Conservation (phyloP, 2,797 vertebrate genomes). For the Erethizon dorsatum region DNA sequence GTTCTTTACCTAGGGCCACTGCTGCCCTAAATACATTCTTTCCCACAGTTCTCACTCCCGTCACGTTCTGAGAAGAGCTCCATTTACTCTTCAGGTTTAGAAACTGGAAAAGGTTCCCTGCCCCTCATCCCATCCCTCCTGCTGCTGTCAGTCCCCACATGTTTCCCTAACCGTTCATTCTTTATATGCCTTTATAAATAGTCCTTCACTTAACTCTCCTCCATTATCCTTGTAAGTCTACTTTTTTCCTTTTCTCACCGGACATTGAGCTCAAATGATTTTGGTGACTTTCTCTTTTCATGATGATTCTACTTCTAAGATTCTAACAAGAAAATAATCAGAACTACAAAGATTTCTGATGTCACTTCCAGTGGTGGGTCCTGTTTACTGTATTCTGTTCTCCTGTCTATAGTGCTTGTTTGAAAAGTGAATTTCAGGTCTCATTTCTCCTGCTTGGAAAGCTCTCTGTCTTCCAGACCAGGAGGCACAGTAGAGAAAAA, state of each 20-base stretch:
- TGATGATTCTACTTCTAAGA: constrained; percentile 1
- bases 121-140: background rate
- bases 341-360: background rate
- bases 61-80: background rate
- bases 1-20: background rate
- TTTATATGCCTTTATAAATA: background rate
- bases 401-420: background rate
- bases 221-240: background rate
- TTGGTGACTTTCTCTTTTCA: background rate
- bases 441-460: background rate
- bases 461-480: background rate
- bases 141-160: background rate
- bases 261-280: background rate
- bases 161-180: background rate
- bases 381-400: background rate
- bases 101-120: background rate
- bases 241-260: background rate
- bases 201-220: background rate
- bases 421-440: constrained; percentile 2
- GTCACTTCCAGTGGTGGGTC: background rate
- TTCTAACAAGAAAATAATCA: constrained; percentile 5
- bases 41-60: background rate
- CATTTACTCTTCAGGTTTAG: background rate
- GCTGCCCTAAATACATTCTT: background rate
- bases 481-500: background rate